Evolutionary conservation across 1,140 invertebrate species (phyloP), one percentile per base, ranked within the genome.

Genomic region (Temnothorax longispinosus): DNA sequence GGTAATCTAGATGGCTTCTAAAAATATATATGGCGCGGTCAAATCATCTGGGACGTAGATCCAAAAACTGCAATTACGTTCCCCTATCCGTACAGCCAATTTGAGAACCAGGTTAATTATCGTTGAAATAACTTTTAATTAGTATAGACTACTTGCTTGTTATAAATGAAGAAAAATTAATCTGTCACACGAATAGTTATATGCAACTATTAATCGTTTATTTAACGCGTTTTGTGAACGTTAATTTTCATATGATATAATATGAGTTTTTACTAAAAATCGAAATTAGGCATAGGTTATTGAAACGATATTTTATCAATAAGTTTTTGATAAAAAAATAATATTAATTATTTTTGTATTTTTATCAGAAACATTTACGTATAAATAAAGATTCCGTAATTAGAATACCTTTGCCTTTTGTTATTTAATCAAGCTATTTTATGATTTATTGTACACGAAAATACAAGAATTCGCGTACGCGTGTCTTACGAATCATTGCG

Each of bases 1-100:
- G 87, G 88, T 92, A 93, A 93, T 94, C 89, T 94, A 93, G 91
- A 93, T 92, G 91, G 71, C 90, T 92, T 91, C 94, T 95, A 95
- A 94, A 93, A 94, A 95, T 95, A 95, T 82, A 76, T 92, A 85
- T 92, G 91, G 91, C 91, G 90, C 92, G 93, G 91, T 90, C 92
- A 88, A 91, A 94, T 94, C 92, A 94, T 94, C 90, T 90, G 91
- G 92, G 93, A 93, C 92, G 90, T 91, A 92, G 92, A 90, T 94
- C 92, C 92, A 94, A 93, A 94, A 93, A 94, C 90, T 93, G 91
- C 90, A 91, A 91, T 90, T 90, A 91, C 89, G 87, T 62, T 21
- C 0, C 67, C 52, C n/a, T 54, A 15, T 13, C 0, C 44, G 54
- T 41, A 86, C n/a, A 74, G 32, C 18, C 67, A 50, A 72, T 35